These are phyloP conservation scores for Drosophila birchii DNA, from an alignment of 2,888 invertebrate genomes.

Conservation along the genomic window DNA sequence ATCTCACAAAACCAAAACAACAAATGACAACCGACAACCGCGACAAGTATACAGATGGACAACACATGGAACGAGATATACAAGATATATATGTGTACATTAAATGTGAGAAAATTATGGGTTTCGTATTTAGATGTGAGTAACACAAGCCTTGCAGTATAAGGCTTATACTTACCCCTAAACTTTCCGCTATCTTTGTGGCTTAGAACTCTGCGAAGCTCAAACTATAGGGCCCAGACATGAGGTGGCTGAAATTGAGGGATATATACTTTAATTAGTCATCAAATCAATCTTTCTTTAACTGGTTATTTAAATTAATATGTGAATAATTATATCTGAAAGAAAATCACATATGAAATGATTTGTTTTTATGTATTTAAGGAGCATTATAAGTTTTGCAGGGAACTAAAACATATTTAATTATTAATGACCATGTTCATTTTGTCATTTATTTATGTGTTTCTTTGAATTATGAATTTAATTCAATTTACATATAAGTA, in stretches of 20 bases:
- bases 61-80: slow-evolving; percentile 25
- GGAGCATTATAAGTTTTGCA: neutral
- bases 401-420: neutral
- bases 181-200: slow-evolving; percentile 2
- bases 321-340: neutral
- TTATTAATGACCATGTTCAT: neutral
- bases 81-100: slow-evolving; percentile 13
- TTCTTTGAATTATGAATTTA: neutral
- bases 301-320: too few relatives aligned
- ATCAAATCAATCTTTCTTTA: too few relatives aligned
- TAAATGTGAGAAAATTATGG: slow-evolving; percentile 37
- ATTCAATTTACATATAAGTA: neutral
- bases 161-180: slow-evolving; percentile 11
- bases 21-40: slow-evolving; percentile 41
- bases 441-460: neutral
- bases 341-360: neutral
- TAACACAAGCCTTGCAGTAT: slow-evolving; percentile 19
- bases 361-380: neutral
- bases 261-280: neutral
- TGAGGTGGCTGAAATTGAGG: slow-evolving; percentile 21
- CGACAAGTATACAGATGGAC: slow-evolving; percentile 38
- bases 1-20: slow-evolving; percentile 43
- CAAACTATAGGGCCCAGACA: slow-evolving; percentile 27
- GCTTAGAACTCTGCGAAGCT: slow-evolving; percentile 23
- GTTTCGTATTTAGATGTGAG: slow-evolving; percentile 25